phyloP scores from a whole-genome alignment of 2,888 invertebrate genomes.

The Epinotia demarniana region DNA sequence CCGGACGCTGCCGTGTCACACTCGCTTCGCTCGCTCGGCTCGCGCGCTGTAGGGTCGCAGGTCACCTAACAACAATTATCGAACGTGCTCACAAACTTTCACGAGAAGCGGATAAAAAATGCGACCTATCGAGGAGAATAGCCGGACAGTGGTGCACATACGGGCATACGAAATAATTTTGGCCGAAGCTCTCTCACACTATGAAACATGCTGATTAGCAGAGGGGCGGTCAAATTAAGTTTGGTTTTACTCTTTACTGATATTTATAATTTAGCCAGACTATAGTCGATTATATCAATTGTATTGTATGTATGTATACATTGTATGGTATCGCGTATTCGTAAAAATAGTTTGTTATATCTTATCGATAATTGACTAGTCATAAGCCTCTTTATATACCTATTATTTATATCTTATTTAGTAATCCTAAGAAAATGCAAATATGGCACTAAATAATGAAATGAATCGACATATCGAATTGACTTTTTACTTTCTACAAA shows the following conservation, averaged over 20 bases:
- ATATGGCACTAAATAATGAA: not conserved
- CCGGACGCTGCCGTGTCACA: too few species aligned
- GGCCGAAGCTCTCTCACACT: too few species aligned
- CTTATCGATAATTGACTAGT: conserved; percentile 27
- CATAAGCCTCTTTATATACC: conserved; percentile 32
- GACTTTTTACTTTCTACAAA: not conserved
- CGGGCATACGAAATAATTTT: too few species aligned
- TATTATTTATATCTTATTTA: not conserved
- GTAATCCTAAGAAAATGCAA: not conserved
- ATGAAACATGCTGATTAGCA: too few species aligned
- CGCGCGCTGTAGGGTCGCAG: too few species aligned
- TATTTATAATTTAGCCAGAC: not conserved
- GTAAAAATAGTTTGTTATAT: conserved; percentile 34
- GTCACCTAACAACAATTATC: too few species aligned
- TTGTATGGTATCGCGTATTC: not conserved
- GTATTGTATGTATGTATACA: not conserved
- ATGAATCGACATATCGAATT: not conserved
- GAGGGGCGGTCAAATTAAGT: too few species aligned
- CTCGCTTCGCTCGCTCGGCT: too few species aligned
- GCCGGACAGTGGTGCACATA: too few species aligned
- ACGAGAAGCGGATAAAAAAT: too few species aligned
- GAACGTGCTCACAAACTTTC: too few species aligned
- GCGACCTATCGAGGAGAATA: too few species aligned
- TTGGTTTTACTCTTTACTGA: not conserved
- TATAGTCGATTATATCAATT: conserved; percentile 3